Conservation (phyloP, 2,888 invertebrate species). For the Macrophya alboannulata region DNA sequence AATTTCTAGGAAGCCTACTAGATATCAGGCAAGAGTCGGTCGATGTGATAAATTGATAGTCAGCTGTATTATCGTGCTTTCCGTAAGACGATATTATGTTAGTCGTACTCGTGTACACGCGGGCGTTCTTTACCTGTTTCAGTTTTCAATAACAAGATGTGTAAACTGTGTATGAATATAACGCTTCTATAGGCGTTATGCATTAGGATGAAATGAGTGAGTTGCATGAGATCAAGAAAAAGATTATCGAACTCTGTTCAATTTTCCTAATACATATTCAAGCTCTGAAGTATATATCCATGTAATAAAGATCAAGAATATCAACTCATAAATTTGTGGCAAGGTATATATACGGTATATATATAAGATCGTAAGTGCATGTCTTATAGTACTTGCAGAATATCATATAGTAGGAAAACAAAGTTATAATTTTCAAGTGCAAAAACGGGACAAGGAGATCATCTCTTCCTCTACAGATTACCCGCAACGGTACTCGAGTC, state of each 20-base stretch:
- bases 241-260: background rate
- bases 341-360: background rate
- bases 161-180: background rate
- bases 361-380: background rate
- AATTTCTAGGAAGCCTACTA: conserved; percentile 53
- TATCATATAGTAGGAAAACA: conserved; percentile 17
- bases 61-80: conserved; percentile 8
- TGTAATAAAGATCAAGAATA: background rate
- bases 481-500: conserved; percentile 49
- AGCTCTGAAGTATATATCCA: background rate
- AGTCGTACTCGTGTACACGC: conserved; percentile 10
- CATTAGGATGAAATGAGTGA: background rate
- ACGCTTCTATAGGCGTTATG: background rate
- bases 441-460: conserved; percentile 52
- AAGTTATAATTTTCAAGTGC: conserved; percentile 46
- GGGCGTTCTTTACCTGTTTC: background rate
- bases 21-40: conserved; percentile 29
- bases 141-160: conserved; percentile 40
- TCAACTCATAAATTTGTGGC: background rate
- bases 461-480: conserved; percentile 25
- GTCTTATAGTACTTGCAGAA: background rate
- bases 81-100: conserved; percentile 52
- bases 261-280: background rate
- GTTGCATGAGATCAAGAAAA: background rate
- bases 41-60: conserved; percentile 31